Percentiles rank a stretch among this genome's conserved stretches.
Evolutionary conservation across 2,888 invertebrate genomes (phyloP).

Genomic region (Chelonus formosanus): DNA sequence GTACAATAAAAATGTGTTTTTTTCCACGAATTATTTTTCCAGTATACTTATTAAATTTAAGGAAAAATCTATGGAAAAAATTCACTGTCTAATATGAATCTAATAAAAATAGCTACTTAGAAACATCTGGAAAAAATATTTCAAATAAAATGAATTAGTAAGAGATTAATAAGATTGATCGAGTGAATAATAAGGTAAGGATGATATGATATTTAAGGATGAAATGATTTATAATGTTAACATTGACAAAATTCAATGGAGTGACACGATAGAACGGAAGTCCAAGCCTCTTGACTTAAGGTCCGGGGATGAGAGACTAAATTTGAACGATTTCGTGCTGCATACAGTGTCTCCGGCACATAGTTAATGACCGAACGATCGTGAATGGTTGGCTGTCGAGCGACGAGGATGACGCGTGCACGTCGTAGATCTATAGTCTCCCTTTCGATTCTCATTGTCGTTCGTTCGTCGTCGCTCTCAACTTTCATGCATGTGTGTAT

Average conservation of each 20-base stretch:
- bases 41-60: too few species aligned
- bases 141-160: too few species aligned
- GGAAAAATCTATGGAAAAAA: too few species aligned
- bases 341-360: constrained; percentile 19
- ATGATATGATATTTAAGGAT: too few species aligned
- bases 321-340: constrained; percentile 29
- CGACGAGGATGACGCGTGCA: constrained; percentile 51
- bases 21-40: too few species aligned
- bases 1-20: too few species aligned
- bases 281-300: constrained; percentile 17
- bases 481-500: constrained; percentile 16
- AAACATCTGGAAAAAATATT: too few species aligned
- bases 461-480: constrained; percentile 33
- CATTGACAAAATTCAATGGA: constrained; percentile 4
- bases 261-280: constrained; percentile 4
- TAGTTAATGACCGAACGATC: constrained; percentile 30
- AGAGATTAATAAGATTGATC: too few species aligned
- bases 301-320: constrained; percentile 10
- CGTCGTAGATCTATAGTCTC: constrained; percentile 56
- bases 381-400: constrained; percentile 35
- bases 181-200: too few species aligned
- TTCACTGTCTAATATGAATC: too few species aligned
- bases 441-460: constrained; percentile 43
- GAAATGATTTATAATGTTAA: constrained; percentile 4
- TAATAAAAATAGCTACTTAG: too few species aligned